Conservation (phyloP, 1,140 invertebrate genomes). For the Drosophila simulans region DNA sequence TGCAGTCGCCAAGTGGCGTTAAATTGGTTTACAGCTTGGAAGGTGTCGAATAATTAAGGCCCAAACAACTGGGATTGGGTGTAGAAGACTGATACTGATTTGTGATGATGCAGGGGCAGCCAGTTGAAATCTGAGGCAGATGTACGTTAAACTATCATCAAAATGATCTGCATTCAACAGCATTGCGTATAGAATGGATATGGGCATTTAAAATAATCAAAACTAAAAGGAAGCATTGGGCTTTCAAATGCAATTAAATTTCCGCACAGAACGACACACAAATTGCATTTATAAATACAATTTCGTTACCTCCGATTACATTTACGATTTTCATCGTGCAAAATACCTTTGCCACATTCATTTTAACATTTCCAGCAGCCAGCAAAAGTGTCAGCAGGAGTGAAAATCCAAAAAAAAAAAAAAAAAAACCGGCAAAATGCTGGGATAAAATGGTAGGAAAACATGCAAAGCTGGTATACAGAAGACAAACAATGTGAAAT, state of each 20-base stretch:
- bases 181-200: too few relatives aligned
- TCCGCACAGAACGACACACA: conserved; percentile 2
- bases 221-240: too few relatives aligned
- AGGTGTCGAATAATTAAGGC: too few relatives aligned
- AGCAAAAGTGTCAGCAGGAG: conserved; percentile 26
- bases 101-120: too few relatives aligned
- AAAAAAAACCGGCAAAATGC: conserved; percentile 35
- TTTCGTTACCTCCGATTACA: conserved; percentile 45
- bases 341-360: conserved; percentile 52
- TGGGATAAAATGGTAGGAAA: conserved; percentile 10
- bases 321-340: conserved; percentile 34
- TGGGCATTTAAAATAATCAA: neutral
- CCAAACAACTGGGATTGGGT: too few relatives aligned
- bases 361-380: conserved; percentile 40
- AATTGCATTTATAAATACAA: conserved; percentile 24
- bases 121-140: too few relatives aligned
- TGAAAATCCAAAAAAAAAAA: conserved; percentile 32
- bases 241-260: neutral
- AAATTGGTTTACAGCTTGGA: neutral
- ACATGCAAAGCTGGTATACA: neutral
- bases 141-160: too few relatives aligned
- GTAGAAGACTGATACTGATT: neutral
- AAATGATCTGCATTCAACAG: too few relatives aligned
- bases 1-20: neutral
- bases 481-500: conserved; percentile 50